These are phyloP conservation scores for Tubulanus polymorphus DNA, from an alignment of 2,888 invertebrate genomes.

Conservation along the genomic window DNA sequence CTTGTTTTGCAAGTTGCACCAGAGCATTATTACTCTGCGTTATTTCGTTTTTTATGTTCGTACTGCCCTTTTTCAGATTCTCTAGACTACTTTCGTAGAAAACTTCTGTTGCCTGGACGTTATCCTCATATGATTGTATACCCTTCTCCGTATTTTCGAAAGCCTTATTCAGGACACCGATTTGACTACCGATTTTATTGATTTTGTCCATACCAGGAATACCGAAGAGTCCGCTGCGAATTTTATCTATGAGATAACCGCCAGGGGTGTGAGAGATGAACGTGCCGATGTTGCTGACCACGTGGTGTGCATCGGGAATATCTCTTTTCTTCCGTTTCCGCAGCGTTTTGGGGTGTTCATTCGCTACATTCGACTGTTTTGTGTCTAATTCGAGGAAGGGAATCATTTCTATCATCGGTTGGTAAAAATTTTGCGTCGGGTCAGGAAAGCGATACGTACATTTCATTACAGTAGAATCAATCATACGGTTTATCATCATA, in stretches of 20 bases:
- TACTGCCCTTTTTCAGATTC: background rate
- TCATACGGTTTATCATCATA: background rate
- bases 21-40: background rate
- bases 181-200: background rate
- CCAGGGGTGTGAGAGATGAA: background rate
- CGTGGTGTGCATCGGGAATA: background rate
- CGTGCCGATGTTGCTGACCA: background rate
- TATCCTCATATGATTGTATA: background rate
- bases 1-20: background rate
- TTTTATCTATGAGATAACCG: constrained; percentile 1
- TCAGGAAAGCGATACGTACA: background rate
- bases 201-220: background rate
- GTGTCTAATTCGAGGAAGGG: background rate
- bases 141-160: constrained; percentile 1
- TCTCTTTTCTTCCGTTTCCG: background rate
- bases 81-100: background rate
- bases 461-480: background rate
- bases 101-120: background rate
- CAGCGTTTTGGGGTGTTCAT: background rate
- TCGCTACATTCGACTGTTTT: background rate
- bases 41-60: background rate
- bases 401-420: background rate
- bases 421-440: background rate
- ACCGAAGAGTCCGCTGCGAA: background rate
- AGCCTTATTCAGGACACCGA: background rate